phyloP scores from a whole-genome alignment of 2,113 vertebrate species.

The Cervus canadensis region DNA sequence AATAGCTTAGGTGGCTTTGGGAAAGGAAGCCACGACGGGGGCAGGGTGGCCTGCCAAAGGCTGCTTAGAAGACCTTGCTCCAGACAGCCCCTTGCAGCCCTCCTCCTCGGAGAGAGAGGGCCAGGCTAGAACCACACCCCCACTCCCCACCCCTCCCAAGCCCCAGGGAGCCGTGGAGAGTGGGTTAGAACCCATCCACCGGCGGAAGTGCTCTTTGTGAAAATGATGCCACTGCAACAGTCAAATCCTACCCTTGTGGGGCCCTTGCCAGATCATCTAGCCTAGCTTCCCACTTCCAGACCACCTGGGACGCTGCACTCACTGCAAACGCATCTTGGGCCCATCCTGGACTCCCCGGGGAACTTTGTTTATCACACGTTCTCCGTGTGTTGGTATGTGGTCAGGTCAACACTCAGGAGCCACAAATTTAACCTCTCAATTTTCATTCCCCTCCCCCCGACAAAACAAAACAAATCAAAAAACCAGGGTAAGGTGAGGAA shows the following conservation, averaged over 20 bases:
- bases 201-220: too few relatives aligned
- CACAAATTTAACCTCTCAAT: not conserved
- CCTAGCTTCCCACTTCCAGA: not conserved
- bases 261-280: not conserved
- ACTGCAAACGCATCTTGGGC: accelerated
- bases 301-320: not conserved
- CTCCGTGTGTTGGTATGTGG: accelerated
- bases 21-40: not conserved
- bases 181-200: too few relatives aligned
- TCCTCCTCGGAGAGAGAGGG: not conserved
- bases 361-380: accelerated
- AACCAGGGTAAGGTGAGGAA: not conserved
- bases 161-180: not conserved
- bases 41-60: not conserved
- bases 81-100: not conserved
- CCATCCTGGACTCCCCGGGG: not conserved
- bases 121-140: not conserved
- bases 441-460: not conserved
- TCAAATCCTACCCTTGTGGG: not conserved
- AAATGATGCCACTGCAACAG: not conserved
- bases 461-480: not conserved
- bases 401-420: not conserved
- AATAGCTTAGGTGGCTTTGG: not conserved
- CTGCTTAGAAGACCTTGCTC: not conserved
- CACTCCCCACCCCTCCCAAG: accelerated